These are phyloP conservation scores for Nannospalax galili DNA, from an alignment of 2,113 vertebrate species.

Conservation along the genomic window DNA sequence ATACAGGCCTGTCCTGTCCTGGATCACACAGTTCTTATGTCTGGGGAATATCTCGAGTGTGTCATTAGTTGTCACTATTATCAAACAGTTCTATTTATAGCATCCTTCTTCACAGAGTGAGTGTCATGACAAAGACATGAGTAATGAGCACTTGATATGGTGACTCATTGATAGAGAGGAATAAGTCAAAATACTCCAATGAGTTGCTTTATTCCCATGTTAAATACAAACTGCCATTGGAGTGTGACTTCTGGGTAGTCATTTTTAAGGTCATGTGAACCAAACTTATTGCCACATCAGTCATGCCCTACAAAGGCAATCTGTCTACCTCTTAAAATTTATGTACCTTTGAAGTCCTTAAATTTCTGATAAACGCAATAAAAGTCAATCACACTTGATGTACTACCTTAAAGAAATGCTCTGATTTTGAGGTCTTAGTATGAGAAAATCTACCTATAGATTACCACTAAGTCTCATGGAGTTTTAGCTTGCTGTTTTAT, in stretches of 20 bases:
- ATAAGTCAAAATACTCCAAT: neutral
- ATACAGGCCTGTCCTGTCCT: slow-evolving; percentile 25
- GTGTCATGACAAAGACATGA: neutral
- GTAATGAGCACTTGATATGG: neutral
- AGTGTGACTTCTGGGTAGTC: neutral
- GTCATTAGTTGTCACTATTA: neutral
- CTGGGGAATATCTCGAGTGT: slow-evolving; percentile 22
- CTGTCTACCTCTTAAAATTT: neutral
- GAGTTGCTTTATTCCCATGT: neutral
- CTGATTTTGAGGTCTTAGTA: neutral
- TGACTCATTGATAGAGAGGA: neutral
- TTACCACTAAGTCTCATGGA: neutral
- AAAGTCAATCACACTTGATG: neutral
- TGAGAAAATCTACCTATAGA: neutral
- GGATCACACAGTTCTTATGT: slow-evolving; percentile 26
- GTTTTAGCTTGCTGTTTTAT: neutral
- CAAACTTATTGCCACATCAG: neutral
- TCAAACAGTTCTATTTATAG: neutral
- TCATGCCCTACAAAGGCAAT: neutral
- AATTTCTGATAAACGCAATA: neutral
- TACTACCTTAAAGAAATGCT: neutral
- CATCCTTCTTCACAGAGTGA: neutral
- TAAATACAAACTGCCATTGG: neutral
- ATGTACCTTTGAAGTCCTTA: slow-evolving; percentile 9
- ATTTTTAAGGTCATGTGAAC: slow-evolving; percentile 20